Conservation (phyloP, 2,113 vertebrate genomes). For the Oryctolagus cuniculus region DNA sequence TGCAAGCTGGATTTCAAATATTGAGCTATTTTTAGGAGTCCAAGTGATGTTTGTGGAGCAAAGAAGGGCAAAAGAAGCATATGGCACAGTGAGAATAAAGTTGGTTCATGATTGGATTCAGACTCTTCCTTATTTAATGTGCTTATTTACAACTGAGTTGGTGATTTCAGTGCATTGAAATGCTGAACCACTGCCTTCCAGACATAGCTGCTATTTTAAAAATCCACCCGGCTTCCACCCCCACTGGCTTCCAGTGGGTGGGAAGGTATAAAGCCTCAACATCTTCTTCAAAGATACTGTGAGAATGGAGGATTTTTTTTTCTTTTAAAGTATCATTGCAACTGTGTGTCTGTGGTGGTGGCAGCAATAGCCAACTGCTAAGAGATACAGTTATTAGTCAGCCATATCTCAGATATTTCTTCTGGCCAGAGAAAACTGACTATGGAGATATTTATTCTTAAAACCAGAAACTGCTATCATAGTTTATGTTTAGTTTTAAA, state of each 20-base stretch:
- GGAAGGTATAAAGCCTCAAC: background rate
- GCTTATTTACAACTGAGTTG: slow-evolving; percentile 1
- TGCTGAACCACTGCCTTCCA: background rate
- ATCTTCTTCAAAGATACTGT: background rate
- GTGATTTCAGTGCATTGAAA: background rate
- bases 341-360: too few species aligned
- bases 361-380: background rate
- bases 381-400: background rate
- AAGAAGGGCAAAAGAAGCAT: background rate
- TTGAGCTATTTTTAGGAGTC: background rate
- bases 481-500: background rate
- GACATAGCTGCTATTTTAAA: slow-evolving; percentile 1
- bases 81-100: background rate
- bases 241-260: background rate
- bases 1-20: slow-evolving; percentile 1
- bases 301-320: background rate
- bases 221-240: background rate
- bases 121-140: background rate
- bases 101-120: background rate
- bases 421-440: background rate
- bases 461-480: background rate
- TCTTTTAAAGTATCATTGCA: background rate
- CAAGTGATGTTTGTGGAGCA: background rate
- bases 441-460: slow-evolving; percentile 37
- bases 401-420: background rate